Conservation (phyloP, 2,797 vertebrate genomes). For the Takifugu ocellatus region DNA sequence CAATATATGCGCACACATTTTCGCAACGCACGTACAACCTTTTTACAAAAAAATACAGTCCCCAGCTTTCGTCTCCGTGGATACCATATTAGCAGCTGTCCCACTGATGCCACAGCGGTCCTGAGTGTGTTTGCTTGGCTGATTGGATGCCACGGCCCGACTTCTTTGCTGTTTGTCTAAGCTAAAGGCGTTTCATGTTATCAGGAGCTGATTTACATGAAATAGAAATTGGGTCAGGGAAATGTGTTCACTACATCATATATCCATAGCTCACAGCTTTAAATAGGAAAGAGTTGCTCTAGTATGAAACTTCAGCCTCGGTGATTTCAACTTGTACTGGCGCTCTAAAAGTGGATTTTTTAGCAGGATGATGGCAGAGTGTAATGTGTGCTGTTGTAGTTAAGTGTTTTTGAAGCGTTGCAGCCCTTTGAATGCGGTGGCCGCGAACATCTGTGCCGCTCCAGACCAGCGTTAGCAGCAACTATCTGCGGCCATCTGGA, state of each 20-base stretch:
- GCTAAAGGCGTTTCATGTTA: conserved; percentile 42
- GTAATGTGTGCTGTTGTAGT: too few relatives aligned
- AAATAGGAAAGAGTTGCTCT: background rate
- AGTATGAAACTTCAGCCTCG: background rate
- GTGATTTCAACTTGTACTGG: too few relatives aligned
- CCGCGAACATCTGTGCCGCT: too few relatives aligned
- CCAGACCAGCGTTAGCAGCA: too few relatives aligned
- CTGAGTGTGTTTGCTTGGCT: conserved; percentile 72
- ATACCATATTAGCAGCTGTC: conserved; percentile 33
- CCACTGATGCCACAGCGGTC: conserved; percentile 32
- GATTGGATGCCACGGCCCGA: conserved; percentile 50
- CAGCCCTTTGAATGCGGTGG: too few relatives aligned
- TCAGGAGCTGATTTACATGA: conserved; percentile 38
- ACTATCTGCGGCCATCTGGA: too few relatives aligned
- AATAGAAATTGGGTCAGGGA: conserved; percentile 12
- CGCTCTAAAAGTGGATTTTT: too few relatives aligned
- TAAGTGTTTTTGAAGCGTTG: too few relatives aligned
- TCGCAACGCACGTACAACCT: conserved; percentile 18
- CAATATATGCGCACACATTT: background rate
- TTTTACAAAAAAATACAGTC: conserved; percentile 76
- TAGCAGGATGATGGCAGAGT: too few relatives aligned
- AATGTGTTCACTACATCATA: conserved; percentile 13
- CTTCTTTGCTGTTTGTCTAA: conserved; percentile 45
- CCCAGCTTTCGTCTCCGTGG: conserved; percentile 65
- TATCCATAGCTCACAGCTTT: conserved; percentile 10